Evolutionary conservation across 2,113 vertebrate genomes (phyloP), one percentile per base, ranked within the genome.

Genomic region (Copsychus sechellarum): DNA sequence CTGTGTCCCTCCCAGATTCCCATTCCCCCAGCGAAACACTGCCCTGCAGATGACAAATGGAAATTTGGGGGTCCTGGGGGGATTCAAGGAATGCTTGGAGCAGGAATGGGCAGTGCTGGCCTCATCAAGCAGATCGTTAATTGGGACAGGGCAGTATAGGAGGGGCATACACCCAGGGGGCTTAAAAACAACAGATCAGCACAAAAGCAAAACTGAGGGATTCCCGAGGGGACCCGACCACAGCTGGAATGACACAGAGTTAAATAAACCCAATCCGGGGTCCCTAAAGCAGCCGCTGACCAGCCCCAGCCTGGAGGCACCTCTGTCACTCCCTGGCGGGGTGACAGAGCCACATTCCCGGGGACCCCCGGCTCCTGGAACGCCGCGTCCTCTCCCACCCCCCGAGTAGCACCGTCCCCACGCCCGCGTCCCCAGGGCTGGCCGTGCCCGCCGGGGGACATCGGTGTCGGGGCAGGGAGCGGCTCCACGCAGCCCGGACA

Each of bases 21-120:
- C 11, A 0, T 21, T 24, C 18, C 25, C 22, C 2, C 8, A 3
- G 8, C 8, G 1, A 3, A 15, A 62, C 61, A 3, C 31, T 26
- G 25, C 31, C 53, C 17, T 3, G 36, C 34, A 16, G 80, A 71
- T 71, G 8, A 24, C 21, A 34, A 47, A 11, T 31, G 48, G 43
- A n/a, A 61, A 28, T 1, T 3, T 9, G 62, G 81, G 47, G 29
- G 7, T 36, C 5, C 5, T 3, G 4, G 10, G 40, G 29, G 29
- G 18, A 28, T 6, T 1, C 9, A 15, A 12, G 17, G 81, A 20
- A 36, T 18, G 38, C 26, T 42, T 38, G 29, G 71, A 45, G 77
- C 11, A 8, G 2, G 28, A 62, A 61, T 2, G 0, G 6, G 33
- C 67, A 79, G 71, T 31, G 3, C 53, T 19, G 2, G 0, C 66